Evolutionary conservation across 2,797 vertebrate genomes (phyloP), one percentile per base, ranked within the genome.

Genomic region (Clarias fuscus): DNA sequence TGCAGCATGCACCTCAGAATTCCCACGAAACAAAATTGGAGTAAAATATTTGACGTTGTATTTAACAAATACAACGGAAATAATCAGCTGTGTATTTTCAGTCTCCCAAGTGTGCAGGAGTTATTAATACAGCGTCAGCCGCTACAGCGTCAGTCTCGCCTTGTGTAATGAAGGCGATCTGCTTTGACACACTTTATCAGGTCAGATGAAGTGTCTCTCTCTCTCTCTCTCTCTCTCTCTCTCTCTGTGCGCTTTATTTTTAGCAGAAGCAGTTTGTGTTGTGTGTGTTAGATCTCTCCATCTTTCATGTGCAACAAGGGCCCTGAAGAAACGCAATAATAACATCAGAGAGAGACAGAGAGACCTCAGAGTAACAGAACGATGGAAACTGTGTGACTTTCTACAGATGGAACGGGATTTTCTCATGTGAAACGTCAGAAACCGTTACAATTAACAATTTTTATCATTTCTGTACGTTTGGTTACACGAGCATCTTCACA

Each of bases 191-290:
- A 62, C 43, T 88, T 77, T 88, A 65, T 20, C 70, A 71, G 79
- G 53, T 62, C 78, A 85, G 61, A 68, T 64, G 48, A 48, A 82
- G 72, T 82, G 48, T 83, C 62, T 48, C 27, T 65, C 15, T 27
- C 8, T 48, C 18, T 33, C 33, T 33, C 33, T 37, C 4, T 15
- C 30, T 33, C 30, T 5, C 48, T 83, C 40, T 48, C 27, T 65
- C 17, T 27, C 10, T 53, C 13, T 82, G n/a, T 4, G 61, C 48
- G 7, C 10, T 59, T 85, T 91, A 92, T 92, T 92, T 93, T 88
- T 92, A 92, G 93, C 88, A 91, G 90, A 91, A 87, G 86, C 89
- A 90, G 90, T 91, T 90, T 88, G 90, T 89, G 84, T 89, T 90
- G 86, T 75, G 86, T 70, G 40, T 73, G 73, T 86, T 91, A 68